Conservation (phyloP, 2,113 vertebrate genomes). For the Egretta garzetta region DNA sequence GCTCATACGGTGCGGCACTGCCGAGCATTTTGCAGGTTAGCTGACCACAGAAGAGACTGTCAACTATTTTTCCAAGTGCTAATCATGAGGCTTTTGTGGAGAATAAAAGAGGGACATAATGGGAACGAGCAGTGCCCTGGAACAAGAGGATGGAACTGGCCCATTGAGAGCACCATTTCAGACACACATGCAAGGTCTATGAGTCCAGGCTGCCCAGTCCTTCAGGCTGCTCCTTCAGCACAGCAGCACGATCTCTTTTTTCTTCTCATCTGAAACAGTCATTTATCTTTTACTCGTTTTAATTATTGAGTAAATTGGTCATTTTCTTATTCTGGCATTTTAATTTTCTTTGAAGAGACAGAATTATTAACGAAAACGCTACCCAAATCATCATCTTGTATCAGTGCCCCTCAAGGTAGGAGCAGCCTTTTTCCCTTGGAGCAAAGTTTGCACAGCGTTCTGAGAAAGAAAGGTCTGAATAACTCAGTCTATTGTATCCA, state of each 20-base stretch:
- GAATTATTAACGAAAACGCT: conserved; percentile 45
- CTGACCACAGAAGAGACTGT: conserved; percentile 13
- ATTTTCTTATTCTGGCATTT: conserved; percentile 40
- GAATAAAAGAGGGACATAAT: conserved; percentile 18
- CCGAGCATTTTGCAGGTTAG: conserved; percentile 10
- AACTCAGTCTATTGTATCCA: not conserved
- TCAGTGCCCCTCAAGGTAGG: not conserved
- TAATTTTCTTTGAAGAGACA: not conserved
- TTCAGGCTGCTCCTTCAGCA: not conserved
- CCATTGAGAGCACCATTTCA: not conserved
- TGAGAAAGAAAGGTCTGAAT: not conserved
- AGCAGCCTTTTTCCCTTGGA: not conserved
- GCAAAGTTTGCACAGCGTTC: not conserved
- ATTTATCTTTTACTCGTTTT: conserved; percentile 25
- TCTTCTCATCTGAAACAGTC: not conserved
- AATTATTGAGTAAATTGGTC: not conserved
- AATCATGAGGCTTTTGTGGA: conserved; percentile 44
- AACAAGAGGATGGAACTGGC: not conserved
- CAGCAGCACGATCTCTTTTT: not conserved
- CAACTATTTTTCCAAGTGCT: conserved; percentile 36
- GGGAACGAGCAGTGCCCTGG: not conserved
- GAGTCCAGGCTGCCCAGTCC: not conserved
- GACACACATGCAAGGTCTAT: not conserved
- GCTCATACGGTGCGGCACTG: accelerated
- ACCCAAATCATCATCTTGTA: not conserved